These are phyloP conservation scores for Bruchidius siliquastri DNA, from an alignment of 2,888 invertebrate genomes.

Conservation along the genomic window DNA sequence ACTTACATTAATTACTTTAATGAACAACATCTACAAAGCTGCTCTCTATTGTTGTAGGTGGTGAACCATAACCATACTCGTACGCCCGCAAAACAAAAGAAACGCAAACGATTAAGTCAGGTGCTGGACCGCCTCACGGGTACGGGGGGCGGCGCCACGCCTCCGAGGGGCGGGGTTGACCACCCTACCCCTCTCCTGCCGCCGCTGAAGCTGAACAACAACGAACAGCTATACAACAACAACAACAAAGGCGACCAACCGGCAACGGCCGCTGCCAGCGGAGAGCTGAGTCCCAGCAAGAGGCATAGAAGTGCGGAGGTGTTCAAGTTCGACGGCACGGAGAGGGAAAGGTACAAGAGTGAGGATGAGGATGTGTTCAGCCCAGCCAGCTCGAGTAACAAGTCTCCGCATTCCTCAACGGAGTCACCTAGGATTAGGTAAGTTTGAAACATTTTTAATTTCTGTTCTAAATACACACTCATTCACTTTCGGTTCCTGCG, in stretches of 20 bases:
- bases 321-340: conserved; percentile 51
- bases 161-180: conserved; percentile 1
- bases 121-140: conserved; percentile 72
- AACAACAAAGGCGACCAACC: conserved; percentile 32
- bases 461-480: no score
- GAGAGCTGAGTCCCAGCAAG: conserved; percentile 32
- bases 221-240: conserved; percentile 37
- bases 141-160: conserved; percentile 40
- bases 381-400: conserved; percentile 54
- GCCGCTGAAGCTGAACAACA: conserved; percentile 47
- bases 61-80: conserved; percentile 57
- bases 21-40: not conserved
- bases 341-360: conserved; percentile 43
- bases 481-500: no score
- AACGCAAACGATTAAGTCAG: conserved; percentile 73
- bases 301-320: conserved; percentile 46
- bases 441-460: conserved; percentile 2
- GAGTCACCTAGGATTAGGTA: conserved; percentile 51
- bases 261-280: conserved; percentile 36
- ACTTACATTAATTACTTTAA: no score
- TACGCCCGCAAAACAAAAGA: conserved; percentile 55
- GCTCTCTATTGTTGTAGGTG: not conserved
- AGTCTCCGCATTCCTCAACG: conserved; percentile 53
- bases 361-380: conserved; percentile 58
- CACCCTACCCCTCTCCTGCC: conserved; percentile 12